phyloP scores from a whole-genome alignment of 2,113 vertebrate species.

The Morone saxatilis region DNA sequence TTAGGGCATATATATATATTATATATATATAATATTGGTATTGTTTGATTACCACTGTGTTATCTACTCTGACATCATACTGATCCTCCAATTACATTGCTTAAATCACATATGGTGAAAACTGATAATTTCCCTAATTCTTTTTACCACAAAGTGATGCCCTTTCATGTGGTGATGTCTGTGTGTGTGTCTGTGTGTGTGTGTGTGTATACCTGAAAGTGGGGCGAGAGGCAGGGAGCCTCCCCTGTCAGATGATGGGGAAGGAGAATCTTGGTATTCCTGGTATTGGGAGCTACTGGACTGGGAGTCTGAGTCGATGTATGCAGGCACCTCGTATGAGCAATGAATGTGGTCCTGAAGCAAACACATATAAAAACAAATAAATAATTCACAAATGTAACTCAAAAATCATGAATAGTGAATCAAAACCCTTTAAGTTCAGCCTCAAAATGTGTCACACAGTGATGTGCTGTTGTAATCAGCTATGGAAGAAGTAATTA shows the following conservation, averaged over 20 bases:
- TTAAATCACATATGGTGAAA: too few relatives aligned
- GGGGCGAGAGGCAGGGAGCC: conserved; percentile 64
- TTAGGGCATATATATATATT: too few relatives aligned
- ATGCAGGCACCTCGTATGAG: conserved; percentile 54
- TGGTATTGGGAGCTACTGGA: conserved; percentile 83
- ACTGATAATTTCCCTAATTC: too few relatives aligned
- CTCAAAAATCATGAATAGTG: background rate
- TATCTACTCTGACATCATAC: too few relatives aligned
- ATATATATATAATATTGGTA: too few relatives aligned
- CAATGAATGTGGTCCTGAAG: conserved; percentile 70
- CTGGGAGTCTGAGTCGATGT: conserved; percentile 85
- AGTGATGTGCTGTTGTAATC: background rate
- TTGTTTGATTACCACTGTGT: too few relatives aligned
- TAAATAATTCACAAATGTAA: conserved; percentile 1
- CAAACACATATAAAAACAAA: conserved; percentile 21
- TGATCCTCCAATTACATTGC: too few relatives aligned
- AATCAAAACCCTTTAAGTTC: background rate
- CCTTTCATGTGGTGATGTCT: background rate
- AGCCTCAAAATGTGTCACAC: background rate
- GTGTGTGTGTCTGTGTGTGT: background rate
- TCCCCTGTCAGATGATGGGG: conserved; percentile 70
- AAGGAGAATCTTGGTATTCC: conserved; percentile 80
- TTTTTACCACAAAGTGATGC: too few relatives aligned
- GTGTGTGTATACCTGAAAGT: conserved; percentile 76
- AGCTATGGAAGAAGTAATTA: background rate